These are phyloP conservation scores for Anniella stebbinsi DNA, from an alignment of 2,797 vertebrate genomes.

Conservation along the genomic window DNA sequence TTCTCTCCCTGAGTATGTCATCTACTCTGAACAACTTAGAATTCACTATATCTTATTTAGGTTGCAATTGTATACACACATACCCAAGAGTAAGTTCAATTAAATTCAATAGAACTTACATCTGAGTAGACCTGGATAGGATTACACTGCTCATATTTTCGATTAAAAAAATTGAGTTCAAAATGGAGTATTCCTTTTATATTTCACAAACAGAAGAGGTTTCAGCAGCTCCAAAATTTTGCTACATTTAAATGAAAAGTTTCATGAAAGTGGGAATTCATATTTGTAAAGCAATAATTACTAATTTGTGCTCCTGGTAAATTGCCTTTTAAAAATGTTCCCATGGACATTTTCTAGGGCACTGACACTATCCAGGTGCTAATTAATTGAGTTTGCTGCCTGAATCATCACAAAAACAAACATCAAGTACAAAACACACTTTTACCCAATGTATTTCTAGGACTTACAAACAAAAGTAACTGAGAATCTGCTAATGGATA, in stretches of 20 bases:
- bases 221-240: constrained; percentile 16
- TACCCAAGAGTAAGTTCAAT: no score
- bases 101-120: no score
- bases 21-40: background rate
- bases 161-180: background rate
- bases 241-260: constrained; percentile 29
- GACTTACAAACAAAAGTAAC: background rate
- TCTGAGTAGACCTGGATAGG: no score
- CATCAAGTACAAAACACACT: constrained; percentile 29
- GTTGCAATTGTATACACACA: no score
- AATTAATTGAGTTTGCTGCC: constrained; percentile 55
- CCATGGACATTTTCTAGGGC: constrained; percentile 42
- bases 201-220: constrained; percentile 9
- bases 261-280: constrained; percentile 35
- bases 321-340: constrained; percentile 34
- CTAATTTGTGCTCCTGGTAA: constrained; percentile 46
- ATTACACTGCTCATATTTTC: no score
- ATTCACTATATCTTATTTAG: background rate
- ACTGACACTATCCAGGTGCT: constrained; percentile 27
- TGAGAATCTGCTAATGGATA: background rate
- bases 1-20: background rate
- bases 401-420: constrained; percentile 48
- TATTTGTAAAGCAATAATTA: constrained; percentile 59
- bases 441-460: constrained; percentile 9
- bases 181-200: background rate